These are phyloP conservation scores for Cephus rjabovi DNA, from an alignment of 2,888 invertebrate species.

Conservation along the genomic window DNA sequence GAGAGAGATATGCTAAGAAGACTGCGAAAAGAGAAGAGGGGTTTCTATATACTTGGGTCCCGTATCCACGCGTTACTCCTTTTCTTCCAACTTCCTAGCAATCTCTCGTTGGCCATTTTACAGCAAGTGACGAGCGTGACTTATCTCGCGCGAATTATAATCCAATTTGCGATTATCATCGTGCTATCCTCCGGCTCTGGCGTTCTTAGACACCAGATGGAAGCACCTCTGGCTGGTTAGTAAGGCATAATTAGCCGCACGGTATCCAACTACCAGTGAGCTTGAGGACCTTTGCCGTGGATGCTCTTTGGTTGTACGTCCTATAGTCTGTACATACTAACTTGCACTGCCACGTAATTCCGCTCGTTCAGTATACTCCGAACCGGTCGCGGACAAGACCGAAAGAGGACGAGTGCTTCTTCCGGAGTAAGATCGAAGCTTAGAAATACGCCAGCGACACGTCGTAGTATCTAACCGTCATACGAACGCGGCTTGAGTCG, in stretches of 20 bases:
- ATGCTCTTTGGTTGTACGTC: background rate
- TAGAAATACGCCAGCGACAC: background rate
- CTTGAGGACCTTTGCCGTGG: background rate
- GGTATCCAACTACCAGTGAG: background rate
- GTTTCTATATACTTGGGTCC: background rate
- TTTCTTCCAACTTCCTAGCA: background rate
- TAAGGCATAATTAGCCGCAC: slow-evolving; percentile 40
- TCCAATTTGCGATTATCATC: slow-evolving; percentile 65
- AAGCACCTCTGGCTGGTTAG: slow-evolving; percentile 43
- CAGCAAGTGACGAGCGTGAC: slow-evolving; percentile 63
- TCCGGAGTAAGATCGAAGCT: background rate
- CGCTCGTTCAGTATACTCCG: background rate
- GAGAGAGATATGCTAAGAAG: slow-evolving; percentile 9
- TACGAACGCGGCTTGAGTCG: background rate
- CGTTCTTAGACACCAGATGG: slow-evolving; percentile 38
- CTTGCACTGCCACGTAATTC: background rate
- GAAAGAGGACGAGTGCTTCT: background rate
- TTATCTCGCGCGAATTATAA: slow-evolving; percentile 64
- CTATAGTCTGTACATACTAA: background rate
- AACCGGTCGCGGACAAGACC: background rate
- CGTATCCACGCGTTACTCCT: background rate
- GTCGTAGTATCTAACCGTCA: background rate
- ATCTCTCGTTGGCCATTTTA: slow-evolving; percentile 42
- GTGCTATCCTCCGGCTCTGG: slow-evolving; percentile 36
- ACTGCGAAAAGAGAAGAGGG: background rate